Evolutionary conservation across 2,888 invertebrate genomes (phyloP).

Genomic region (Thymelicus acteon): DNA sequence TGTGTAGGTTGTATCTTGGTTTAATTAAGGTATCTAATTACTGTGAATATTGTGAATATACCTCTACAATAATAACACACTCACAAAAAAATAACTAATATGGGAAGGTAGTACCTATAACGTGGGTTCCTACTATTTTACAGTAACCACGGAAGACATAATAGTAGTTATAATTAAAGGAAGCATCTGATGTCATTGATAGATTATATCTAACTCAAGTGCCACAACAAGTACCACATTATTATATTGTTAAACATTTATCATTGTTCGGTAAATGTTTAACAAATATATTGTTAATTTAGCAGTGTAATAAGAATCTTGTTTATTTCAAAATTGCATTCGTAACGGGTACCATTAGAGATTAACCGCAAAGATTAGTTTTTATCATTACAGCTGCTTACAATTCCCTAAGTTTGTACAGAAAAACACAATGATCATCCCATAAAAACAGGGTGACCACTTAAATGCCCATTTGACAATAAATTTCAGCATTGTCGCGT

Average conservation of each 20-base stretch:
- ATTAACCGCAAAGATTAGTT: conserved; percentile 24
- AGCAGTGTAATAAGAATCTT: conserved; percentile 2
- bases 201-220: conserved; percentile 53
- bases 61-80: too few relatives aligned
- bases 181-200: conserved; percentile 46
- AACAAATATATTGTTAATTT: conserved; percentile 31
- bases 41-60: too few relatives aligned
- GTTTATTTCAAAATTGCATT: conserved; percentile 15
- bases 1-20: too few relatives aligned
- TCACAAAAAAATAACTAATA: too few relatives aligned
- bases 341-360: conserved; percentile 12
- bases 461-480: neutral
- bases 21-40: too few relatives aligned
- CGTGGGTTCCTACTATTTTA: too few relatives aligned
- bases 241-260: conserved; percentile 58
- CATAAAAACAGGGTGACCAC: conserved; percentile 1
- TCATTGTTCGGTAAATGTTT: conserved; percentile 37
- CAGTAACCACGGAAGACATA: too few relatives aligned
- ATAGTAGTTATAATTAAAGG: too few relatives aligned
- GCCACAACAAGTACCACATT: conserved; percentile 67
- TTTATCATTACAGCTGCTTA: conserved; percentile 8
- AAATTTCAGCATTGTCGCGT: too few relatives aligned
- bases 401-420: neutral
- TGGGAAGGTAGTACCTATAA: too few relatives aligned
- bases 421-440: neutral